Conservation (phyloP, 2,797 vertebrate genomes). For the Mallotus villosus region DNA sequence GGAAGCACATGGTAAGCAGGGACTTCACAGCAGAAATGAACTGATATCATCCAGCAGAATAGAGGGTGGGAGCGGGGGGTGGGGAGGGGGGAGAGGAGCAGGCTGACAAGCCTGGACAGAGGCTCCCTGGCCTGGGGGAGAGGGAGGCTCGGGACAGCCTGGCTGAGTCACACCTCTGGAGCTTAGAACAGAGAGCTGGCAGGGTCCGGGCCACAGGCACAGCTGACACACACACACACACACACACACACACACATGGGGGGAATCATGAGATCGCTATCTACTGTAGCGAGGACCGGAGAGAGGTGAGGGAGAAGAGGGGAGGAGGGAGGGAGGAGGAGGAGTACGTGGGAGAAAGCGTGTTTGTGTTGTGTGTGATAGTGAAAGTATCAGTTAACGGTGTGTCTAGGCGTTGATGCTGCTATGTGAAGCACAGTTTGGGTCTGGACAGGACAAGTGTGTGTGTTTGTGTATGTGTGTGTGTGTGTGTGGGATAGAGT, state of each 20-base stretch:
- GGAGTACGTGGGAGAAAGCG: constrained; percentile 11
- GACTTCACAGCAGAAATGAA: constrained; percentile 47
- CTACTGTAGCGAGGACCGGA: constrained; percentile 30
- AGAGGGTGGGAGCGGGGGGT: no score
- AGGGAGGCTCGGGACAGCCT: constrained; percentile 41
- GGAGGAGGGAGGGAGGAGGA: constrained; percentile 41
- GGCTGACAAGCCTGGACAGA: constrained; percentile 58
- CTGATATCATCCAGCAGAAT: constrained; percentile 38
- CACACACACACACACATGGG: constrained; percentile 14
- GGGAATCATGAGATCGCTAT: constrained; percentile 47
- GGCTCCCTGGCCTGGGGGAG: constrained; percentile 46
- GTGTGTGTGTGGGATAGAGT: neutral
- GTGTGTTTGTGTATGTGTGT: neutral
- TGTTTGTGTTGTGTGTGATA: constrained; percentile 5
- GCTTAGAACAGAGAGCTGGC: neutral
- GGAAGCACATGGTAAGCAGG: constrained; percentile 43
- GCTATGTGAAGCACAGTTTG: neutral
- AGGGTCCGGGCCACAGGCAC: constrained; percentile 10
- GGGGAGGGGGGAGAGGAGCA: constrained; percentile 15
- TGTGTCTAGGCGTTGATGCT: constrained; percentile 2
- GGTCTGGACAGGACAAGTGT: constrained; percentile 5
- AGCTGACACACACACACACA: constrained; percentile 17
- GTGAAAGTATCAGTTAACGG: neutral
- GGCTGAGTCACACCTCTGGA: constrained; percentile 18
- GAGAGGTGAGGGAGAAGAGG: constrained; percentile 19